Evolutionary conservation across 2,113 vertebrate genomes (phyloP).

Genomic region (Rynchops niger): DNA sequence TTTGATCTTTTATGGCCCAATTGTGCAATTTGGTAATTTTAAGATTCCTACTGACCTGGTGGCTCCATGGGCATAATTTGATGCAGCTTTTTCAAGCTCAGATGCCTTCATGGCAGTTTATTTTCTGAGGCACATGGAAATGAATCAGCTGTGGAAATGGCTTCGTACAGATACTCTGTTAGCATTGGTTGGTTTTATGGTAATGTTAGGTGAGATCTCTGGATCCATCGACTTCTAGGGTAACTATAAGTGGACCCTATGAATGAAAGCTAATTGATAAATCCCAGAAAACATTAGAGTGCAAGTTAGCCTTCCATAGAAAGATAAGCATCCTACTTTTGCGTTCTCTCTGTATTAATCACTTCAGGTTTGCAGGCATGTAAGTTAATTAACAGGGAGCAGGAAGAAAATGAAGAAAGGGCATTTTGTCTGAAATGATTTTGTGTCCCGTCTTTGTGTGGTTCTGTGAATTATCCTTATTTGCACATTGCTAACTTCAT

Average conservation of each 20-base stretch:
- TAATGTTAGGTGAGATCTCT: not conserved
- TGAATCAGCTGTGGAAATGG: not conserved
- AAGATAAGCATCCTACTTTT: not conserved
- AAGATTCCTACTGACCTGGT: not conserved
- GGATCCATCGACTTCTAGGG: not conserved
- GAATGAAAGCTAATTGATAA: not conserved
- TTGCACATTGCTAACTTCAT: not conserved
- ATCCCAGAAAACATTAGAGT: not conserved
- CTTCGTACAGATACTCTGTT: not conserved
- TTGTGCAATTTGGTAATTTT: not conserved
- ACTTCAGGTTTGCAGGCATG: not conserved
- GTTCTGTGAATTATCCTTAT: not conserved
- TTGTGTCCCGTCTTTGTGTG: not conserved
- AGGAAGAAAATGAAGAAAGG: not conserved
- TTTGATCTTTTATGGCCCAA: not conserved
- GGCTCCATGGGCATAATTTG: not conserved
- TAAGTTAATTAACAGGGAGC: conserved; percentile 9
- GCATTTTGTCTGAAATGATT: not conserved
- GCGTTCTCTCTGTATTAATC: not conserved
- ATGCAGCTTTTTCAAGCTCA: no score
- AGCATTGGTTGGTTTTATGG: not conserved
- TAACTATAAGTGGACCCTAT: not conserved
- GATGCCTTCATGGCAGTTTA: not conserved
- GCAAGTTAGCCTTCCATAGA: not conserved
- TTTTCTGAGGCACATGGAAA: not conserved